These are phyloP conservation scores for Mustela erminea DNA, from an alignment of 2,797 vertebrate species.

Conservation along the genomic window DNA sequence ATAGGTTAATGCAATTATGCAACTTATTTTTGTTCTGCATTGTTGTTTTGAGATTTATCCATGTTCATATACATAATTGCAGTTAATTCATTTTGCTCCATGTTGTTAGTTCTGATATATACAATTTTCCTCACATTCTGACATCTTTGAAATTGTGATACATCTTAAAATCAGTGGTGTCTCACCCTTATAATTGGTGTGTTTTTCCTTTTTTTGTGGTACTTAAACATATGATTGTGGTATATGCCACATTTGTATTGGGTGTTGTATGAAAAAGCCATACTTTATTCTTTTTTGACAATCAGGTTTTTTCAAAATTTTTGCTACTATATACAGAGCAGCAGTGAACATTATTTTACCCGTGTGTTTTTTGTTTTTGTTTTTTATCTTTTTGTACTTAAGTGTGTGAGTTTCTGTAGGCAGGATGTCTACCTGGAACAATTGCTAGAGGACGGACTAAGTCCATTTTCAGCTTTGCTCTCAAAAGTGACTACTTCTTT, in stretches of 20 bases:
- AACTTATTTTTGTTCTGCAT: neutral
- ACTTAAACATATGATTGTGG: neutral
- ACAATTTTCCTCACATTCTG: neutral
- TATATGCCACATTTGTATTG: neutral
- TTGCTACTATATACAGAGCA: neutral
- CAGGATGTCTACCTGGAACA: neutral
- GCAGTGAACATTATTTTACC: slow-evolving; percentile 10
- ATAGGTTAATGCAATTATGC: neutral
- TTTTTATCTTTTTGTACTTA: neutral
- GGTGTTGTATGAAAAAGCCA: neutral
- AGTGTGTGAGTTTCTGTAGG: neutral
- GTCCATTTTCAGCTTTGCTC: neutral
- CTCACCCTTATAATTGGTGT: neutral
- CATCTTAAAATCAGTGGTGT: slow-evolving; percentile 6
- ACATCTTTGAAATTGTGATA: slow-evolving; percentile 14
- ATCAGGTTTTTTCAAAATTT: neutral
- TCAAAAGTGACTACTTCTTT: neutral
- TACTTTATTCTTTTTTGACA: neutral
- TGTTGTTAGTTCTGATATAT: neutral
- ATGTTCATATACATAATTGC: neutral
- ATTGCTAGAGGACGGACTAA: neutral
- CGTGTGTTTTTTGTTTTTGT: neutral
- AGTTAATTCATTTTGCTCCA: slow-evolving; percentile 25
- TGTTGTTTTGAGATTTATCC: neutral
- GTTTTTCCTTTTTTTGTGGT: neutral